Evolutionary conservation across 2,797 vertebrate genomes (phyloP).

Genomic region (Sardinella longiceps): DNA sequence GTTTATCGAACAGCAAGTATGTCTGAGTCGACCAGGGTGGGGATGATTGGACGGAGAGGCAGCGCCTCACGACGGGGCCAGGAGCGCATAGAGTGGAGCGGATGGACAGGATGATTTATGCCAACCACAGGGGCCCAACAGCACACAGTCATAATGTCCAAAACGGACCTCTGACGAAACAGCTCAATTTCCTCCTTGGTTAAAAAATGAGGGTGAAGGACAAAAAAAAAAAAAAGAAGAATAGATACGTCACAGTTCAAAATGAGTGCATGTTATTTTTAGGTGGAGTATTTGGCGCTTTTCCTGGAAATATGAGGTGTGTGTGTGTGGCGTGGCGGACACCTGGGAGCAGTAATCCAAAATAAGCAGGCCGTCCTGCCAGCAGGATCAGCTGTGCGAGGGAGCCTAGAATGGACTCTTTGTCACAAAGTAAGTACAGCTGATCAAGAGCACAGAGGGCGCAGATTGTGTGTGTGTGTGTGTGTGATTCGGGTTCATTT

Average conservation of each 20-base stretch:
- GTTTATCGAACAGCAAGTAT: not conserved
- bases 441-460: slow-evolving; percentile 22
- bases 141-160: not conserved
- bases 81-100: not conserved
- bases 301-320: slow-evolving; percentile 43
- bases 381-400: slow-evolving; percentile 51
- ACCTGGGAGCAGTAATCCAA: slow-evolving; percentile 44
- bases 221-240: not conserved
- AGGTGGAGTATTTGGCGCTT: slow-evolving; percentile 34
- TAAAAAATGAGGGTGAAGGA: slow-evolving; percentile 7
- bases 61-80: not conserved
- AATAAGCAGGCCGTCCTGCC: slow-evolving; percentile 50
- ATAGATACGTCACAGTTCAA: slow-evolving; percentile 7
- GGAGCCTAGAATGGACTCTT: slow-evolving; percentile 46
- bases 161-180: slow-evolving; percentile 1
- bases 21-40: not conserved
- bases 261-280: slow-evolving; percentile 42
- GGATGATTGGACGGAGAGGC: not conserved
- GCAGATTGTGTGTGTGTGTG: not conserved
- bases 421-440: slow-evolving; percentile 33
- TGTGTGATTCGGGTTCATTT: not conserved
- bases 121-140: not conserved
- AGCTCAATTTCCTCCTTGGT: not conserved
- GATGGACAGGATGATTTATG: not conserved
- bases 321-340: slow-evolving; percentile 32